Base-by-base conservation (phyloP, 2,113 vertebrate species). In the Seriola dumerili region DNA sequence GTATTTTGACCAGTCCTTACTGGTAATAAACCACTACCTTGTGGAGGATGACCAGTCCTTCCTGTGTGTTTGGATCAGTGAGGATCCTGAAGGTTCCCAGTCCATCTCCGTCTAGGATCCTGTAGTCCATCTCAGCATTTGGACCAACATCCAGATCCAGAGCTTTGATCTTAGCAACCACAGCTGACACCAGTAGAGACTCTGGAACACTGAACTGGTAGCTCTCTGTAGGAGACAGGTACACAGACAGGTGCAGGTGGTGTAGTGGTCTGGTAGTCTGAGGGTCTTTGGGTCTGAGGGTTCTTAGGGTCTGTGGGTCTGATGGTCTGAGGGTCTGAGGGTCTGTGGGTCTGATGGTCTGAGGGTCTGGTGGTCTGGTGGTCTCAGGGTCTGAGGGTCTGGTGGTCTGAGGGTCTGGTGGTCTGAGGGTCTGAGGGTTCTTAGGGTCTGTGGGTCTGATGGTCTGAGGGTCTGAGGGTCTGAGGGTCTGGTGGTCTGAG, bases 121-220 rank as follows among this genome's bases (percentile, higher is more conserved):
- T 96, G 89, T 98, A 98, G 55, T 97, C 97, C 96, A 98, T 96
- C 91, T 98, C 97, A 55, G 97, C 97, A 21, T 98, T 98, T 4
- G 88, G 65, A 72, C 97, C 97, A 23, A 96, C 81, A 67, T 98
- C 97, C 29, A 95, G 94, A 89, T 98, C 97, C 0, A 93, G 92
- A 64, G 97, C 97, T 94, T 96, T 97, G 92, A 98, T 96, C 93
- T 93, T 96, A n/a, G 97, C 97, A 5, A 98, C 96, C 32, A 96
- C 95, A 0, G 96, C 95, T 34, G 94, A 89, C 58, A 68, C 68
- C n/a, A 34, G 19, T 4, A n/a, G 42, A 1, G 84, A 83, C n/a
- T 88, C 89, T 57, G 69, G 72, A 29, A 88, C 7, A 12, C 25
- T 78, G 72, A 91, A 87, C 55, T 81, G 85, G 79, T 89, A 91